Evolutionary conservation across 2,888 invertebrate genomes (phyloP).

Genomic region (Allophyes oxyacanthae): DNA sequence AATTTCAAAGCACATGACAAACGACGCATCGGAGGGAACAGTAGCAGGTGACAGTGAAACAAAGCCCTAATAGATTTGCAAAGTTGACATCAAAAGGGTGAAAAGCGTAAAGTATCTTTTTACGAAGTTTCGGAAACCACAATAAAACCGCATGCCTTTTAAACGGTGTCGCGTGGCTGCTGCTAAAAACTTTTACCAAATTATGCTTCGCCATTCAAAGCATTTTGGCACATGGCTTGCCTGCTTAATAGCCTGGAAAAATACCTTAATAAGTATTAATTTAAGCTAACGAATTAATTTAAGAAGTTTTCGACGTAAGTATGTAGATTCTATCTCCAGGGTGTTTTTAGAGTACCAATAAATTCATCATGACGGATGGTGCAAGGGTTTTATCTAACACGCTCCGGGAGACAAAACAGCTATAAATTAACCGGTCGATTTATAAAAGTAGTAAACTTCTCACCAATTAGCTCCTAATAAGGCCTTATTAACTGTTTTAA

Average conservation of each 20-base stretch:
- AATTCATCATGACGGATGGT: constrained; percentile 70
- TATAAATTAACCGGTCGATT: constrained; percentile 75
- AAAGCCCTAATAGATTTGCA: constrained; percentile 78
- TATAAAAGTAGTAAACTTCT: constrained; percentile 79
- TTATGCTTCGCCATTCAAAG: constrained; percentile 67
- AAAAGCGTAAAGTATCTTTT: constrained; percentile 71
- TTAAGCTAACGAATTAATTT: constrained; percentile 48
- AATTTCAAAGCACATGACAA: constrained; percentile 63
- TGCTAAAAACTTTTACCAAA: constrained; percentile 76
- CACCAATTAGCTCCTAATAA: constrained; percentile 77
- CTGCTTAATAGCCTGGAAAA: constrained; percentile 67
- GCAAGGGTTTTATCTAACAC: constrained; percentile 67
- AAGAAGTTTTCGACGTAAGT: constrained; percentile 12
- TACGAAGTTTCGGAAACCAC: constrained; percentile 80
- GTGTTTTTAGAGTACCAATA: constrained; percentile 69
- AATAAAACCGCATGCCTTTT: constrained; percentile 81
- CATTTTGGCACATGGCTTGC: constrained; percentile 71
- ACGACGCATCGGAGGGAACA: constrained; percentile 52
- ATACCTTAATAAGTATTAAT: constrained; percentile 33
- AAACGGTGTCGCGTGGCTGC: constrained; percentile 79
- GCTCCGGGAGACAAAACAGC: constrained; percentile 73
- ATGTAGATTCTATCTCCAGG: constrained; percentile 37
- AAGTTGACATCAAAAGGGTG: constrained; percentile 74
- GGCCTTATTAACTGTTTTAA: constrained; percentile 71
- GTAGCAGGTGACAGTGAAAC: constrained; percentile 76